These are phyloP conservation scores for Sternotherus odoratus DNA, from an alignment of 2,797 vertebrate species.

Conservation along the genomic window DNA sequence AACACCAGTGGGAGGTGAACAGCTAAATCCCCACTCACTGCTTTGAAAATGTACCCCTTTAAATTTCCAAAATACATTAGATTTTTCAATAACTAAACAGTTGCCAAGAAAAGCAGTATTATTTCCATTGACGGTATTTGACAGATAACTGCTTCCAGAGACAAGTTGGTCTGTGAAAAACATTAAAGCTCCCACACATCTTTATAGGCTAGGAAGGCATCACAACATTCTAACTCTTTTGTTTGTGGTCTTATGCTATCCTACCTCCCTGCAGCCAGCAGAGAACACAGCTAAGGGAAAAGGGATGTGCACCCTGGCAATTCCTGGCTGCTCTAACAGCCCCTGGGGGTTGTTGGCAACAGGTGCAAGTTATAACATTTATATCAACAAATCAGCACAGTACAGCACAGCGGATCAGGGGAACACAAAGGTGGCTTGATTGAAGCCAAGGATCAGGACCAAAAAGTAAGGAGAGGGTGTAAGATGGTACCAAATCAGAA, in stretches of 20 bases:
- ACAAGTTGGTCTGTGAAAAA: neutral
- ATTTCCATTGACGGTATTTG: neutral
- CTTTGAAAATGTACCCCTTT: slow-evolving; percentile 37
- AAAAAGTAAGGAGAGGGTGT: fast-evolving
- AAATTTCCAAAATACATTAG: slow-evolving; percentile 40
- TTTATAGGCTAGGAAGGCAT: neutral
- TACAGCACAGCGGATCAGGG: neutral
- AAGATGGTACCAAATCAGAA: neutral
- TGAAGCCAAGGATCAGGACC: neutral
- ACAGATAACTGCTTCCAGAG: neutral
- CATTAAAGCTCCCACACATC: neutral
- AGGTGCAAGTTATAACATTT: neutral
- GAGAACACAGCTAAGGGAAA: neutral
- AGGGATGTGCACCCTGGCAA: neutral
- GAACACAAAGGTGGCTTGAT: neutral
- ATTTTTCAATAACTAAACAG: slow-evolving; percentile 24
- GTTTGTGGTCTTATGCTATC: fast-evolving
- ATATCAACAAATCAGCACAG: neutral
- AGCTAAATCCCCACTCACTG: slow-evolving; percentile 15
- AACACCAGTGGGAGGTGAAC: slow-evolving; percentile 34
- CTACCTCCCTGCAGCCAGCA: neutral
- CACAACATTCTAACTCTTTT: neutral
- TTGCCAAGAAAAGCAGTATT: slow-evolving; percentile 23
- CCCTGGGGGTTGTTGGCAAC: neutral
- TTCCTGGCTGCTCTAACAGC: neutral